These are phyloP conservation scores for Dermatophagoides farinae DNA, from an alignment of 1,140 invertebrate species.

Conservation along the genomic window DNA sequence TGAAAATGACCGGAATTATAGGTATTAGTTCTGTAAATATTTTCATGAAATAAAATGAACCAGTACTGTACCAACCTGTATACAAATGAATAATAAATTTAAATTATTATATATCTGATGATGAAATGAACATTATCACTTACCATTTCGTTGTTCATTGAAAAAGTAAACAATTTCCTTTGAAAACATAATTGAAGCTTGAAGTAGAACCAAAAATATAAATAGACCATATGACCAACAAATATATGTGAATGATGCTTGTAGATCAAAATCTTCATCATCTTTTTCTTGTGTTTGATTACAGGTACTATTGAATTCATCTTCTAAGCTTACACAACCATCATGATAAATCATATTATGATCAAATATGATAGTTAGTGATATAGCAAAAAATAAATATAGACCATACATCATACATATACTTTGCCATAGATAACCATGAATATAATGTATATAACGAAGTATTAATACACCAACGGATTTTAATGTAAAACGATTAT, in stretches of 20 bases:
- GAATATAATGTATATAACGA: background rate
- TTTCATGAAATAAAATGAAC: conserved; percentile 3
- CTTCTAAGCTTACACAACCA: background rate
- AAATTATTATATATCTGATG: conserved; percentile 23
- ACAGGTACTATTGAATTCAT: background rate
- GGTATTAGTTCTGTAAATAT: background rate
- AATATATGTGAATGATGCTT: background rate
- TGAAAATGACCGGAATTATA: background rate
- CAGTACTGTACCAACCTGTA: conserved; percentile 3
- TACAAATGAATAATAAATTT: conserved; percentile 19
- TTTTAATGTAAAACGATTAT: background rate
- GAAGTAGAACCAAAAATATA: background rate
- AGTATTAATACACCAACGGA: background rate
- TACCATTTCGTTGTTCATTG: conserved; percentile 19
- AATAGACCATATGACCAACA: background rate
- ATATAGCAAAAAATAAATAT: background rate
- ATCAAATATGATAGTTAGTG: too few species aligned
- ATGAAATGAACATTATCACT: conserved; percentile 20
- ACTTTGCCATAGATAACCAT: background rate
- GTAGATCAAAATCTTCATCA: background rate
- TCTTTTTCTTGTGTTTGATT: background rate
- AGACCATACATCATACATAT: background rate
- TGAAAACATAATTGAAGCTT: background rate
- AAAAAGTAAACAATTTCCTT: conserved; percentile 19
- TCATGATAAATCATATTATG: background rate